Conservation (phyloP, 2,888 invertebrate genomes). For the Andrena bicolor region DNA sequence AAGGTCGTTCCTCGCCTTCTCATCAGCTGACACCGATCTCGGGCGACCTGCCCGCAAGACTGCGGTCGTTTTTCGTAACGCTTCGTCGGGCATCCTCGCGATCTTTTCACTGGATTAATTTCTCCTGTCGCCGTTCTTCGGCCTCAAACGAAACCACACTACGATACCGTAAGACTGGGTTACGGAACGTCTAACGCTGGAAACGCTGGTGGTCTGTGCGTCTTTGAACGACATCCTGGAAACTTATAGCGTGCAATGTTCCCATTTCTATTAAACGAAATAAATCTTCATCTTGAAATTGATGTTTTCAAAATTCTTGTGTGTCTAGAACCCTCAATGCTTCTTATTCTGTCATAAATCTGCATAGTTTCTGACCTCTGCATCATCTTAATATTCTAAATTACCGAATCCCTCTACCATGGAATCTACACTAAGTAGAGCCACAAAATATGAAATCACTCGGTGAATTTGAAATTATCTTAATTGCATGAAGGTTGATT, state of each 20-base stretch:
- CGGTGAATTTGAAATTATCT: too few species aligned
- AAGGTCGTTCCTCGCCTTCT: constrained; percentile 52
- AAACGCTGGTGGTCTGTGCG: not conserved
- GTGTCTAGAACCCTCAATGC: too few species aligned
- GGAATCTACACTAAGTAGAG: too few species aligned
- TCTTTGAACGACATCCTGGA: not conserved
- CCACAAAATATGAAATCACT: too few species aligned
- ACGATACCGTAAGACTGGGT: constrained; percentile 8
- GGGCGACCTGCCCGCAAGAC: constrained; percentile 41
- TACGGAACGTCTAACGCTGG: not conserved
- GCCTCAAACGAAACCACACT: constrained; percentile 10
- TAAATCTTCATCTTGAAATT: too few species aligned
- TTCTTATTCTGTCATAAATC: too few species aligned
- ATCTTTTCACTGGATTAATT: constrained; percentile 46
- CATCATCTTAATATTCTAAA: too few species aligned
- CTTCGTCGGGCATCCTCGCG: constrained; percentile 36
- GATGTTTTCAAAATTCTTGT: too few species aligned
- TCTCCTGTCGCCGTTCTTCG: constrained; percentile 33
- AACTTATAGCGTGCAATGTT: not conserved
- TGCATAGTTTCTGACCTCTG: too few species aligned
- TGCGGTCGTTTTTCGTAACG: constrained; percentile 51
- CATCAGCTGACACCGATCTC: constrained; percentile 60
- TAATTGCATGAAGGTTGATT: too few species aligned
- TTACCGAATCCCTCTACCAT: too few species aligned
- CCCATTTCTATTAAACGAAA: too few species aligned